Conservation (phyloP, 2,797 vertebrate genomes). For the Molossus molossus region DNA sequence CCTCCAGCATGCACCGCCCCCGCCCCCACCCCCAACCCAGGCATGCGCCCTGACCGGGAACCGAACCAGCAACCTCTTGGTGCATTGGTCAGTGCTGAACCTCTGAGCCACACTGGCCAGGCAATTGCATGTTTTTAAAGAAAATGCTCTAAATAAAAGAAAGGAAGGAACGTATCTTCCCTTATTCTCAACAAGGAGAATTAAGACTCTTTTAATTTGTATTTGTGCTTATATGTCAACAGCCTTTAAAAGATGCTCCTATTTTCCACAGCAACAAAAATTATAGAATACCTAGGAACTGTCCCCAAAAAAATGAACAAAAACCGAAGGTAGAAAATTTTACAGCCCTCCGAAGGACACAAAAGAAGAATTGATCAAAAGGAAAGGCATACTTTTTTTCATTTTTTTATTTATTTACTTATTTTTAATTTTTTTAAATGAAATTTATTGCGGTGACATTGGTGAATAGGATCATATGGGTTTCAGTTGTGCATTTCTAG, state of each 20-base stretch:
- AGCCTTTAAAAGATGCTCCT: background rate
- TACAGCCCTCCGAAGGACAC: background rate
- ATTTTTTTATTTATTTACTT: background rate
- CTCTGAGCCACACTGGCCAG: no score
- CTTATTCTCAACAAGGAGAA: slow-evolving; percentile 15
- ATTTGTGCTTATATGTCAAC: background rate
- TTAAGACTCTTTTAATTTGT: slow-evolving; percentile 29
- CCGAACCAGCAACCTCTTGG: no score
- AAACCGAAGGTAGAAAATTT: background rate
- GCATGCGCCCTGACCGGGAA: no score
- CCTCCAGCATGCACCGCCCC: no score
- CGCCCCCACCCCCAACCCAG: no score
- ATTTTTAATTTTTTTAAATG: no score
- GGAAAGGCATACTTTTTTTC: background rate
- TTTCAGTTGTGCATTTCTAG: no score
- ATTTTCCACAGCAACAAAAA: slow-evolving; percentile 1
- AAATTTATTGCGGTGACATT: no score
- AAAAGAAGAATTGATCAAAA: slow-evolving; percentile 26
- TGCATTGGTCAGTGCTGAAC: no score
- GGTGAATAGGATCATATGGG: no score
- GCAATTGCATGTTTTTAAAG: background rate
- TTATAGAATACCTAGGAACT: background rate
- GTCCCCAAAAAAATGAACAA: slow-evolving; percentile 51
- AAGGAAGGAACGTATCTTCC: background rate
- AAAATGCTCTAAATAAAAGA: background rate